Base-by-base conservation (phyloP, 2,113 vertebrate species). In the Calyptommatus sinebrachiatus region DNA sequence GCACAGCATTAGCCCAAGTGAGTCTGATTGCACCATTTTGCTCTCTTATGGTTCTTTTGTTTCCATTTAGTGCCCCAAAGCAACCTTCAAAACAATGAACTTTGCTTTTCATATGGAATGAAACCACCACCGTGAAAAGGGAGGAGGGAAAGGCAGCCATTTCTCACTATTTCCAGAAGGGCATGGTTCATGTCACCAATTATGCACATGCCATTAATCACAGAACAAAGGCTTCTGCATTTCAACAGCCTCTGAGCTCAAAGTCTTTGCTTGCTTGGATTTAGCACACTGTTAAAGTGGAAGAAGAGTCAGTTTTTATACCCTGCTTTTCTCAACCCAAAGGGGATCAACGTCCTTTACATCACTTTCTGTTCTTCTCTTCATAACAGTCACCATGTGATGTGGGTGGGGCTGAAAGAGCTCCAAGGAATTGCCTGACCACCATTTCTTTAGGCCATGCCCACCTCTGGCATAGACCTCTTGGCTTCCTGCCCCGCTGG, bases 201-300 rank as follows among this genome's bases (percentile, higher is more conserved):
- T 78, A 68, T 53, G 21, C 67, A 61, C n/a, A 28, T 80, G 45
- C 29, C 31, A n/a, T 72, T 80, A 61, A 69, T 84, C 31, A 73
- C 1, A 0, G 70, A 46, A n/a, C 26, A 69, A 65, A 28, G 2
- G 1, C 24, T 61, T 26, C 5, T 5, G 8, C 68, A 66, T 14
- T 78, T 35, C n/a, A 73, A 73, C 74, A 35, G n/a, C 26, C 20
- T 50, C 48, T 50, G 48, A n/a, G 46, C 46, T 62, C 77, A 76
- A 76, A 76, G 61, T 5, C 24, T 53, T n/a, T 29, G 53, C 4
- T 62, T 10, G 8, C 53, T 76, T 10, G 11, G 14, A 73, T 21
- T 65, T 8, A 24, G 28, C 50, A 31, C n/a, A 9, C 21, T 29
- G n/a, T n/a, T n/a, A n/a, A n/a, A n/a, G n/a, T n/a, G n/a, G n/a